Percentiles rank a stretch among this genome's conserved stretches.
phyloP scores from a whole-genome alignment of 2,797 vertebrate species.

The Pseudocheirus occidentalis region DNA sequence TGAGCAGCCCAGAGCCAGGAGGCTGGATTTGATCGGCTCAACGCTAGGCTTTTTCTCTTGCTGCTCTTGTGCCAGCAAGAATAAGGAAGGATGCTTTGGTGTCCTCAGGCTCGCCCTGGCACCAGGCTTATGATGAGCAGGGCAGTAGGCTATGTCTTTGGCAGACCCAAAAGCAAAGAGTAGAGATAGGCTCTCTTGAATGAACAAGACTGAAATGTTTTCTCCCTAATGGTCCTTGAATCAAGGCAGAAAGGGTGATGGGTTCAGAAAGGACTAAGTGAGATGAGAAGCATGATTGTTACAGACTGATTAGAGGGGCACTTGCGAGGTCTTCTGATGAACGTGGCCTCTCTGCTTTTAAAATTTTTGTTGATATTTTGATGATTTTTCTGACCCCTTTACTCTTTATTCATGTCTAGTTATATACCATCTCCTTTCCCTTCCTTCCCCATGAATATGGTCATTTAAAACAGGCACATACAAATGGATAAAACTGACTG shows the following conservation, averaged over 20 bases:
- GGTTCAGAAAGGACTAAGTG: not conserved
- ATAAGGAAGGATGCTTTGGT: not conserved
- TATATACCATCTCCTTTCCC: not conserved
- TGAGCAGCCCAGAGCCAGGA: not conserved
- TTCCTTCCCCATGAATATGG: not conserved
- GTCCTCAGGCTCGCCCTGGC: not conserved
- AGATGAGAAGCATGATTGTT: no score
- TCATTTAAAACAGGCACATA: not conserved
- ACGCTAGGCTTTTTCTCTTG: not conserved
- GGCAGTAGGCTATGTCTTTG: not conserved
- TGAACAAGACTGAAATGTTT: not conserved
- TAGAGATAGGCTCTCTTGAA: not conserved
- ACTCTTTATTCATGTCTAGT: not conserved
- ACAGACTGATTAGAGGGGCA: no score
- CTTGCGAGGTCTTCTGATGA: not conserved
- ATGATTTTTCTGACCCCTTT: not conserved
- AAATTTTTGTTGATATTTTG: not conserved
- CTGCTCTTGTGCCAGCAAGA: not conserved
- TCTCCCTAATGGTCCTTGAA: not conserved
- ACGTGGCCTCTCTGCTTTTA: not conserved
- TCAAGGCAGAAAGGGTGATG: not conserved
- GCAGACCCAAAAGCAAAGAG: not conserved
- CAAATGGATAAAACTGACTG: not conserved
- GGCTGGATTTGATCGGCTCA: not conserved
- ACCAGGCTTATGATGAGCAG: not conserved